phyloP scores from a whole-genome alignment of 2,888 invertebrate genomes.

The Macaria notata region DNA sequence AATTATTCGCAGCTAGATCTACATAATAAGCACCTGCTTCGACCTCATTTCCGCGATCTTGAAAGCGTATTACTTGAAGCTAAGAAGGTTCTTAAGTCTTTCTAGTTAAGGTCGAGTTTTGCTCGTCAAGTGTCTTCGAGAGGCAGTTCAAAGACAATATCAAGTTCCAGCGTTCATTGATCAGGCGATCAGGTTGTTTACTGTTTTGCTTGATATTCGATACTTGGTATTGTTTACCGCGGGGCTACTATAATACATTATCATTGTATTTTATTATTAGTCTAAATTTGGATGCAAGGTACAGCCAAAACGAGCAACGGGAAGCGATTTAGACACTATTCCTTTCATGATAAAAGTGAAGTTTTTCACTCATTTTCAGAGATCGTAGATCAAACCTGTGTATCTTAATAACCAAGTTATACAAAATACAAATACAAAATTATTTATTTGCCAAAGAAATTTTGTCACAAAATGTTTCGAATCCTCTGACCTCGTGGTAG shows the following conservation, averaged over 20 bases:
- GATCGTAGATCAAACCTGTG: too few relatives aligned
- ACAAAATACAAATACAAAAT: too few relatives aligned
- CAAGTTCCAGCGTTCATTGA: conserved; percentile 27
- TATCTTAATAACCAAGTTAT: too few relatives aligned
- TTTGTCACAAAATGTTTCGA: too few relatives aligned
- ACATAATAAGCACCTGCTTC: conserved; percentile 28
- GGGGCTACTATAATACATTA: background rate
- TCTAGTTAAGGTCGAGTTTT: conserved; percentile 20
- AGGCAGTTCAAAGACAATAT: conserved; percentile 23
- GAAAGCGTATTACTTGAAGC: conserved; percentile 15
- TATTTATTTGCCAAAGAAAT: too few relatives aligned
- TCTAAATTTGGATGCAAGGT: too few relatives aligned
- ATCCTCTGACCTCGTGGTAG: too few relatives aligned
- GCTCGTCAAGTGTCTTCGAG: conserved; percentile 10
- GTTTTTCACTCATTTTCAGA: too few relatives aligned
- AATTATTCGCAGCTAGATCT: conserved; percentile 1
- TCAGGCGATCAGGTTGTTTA: conserved; percentile 27
- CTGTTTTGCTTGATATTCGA: conserved; percentile 23
- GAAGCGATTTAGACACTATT: too few relatives aligned
- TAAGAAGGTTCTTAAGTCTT: background rate
- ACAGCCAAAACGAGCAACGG: too few relatives aligned
- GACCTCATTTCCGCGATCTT: conserved; percentile 32
- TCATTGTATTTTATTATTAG: too few relatives aligned
- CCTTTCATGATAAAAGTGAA: too few relatives aligned
- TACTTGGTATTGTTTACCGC: conserved; percentile 20